These are phyloP conservation scores for Chelmon rostratus DNA, from an alignment of 2,797 vertebrate species.

Conservation along the genomic window DNA sequence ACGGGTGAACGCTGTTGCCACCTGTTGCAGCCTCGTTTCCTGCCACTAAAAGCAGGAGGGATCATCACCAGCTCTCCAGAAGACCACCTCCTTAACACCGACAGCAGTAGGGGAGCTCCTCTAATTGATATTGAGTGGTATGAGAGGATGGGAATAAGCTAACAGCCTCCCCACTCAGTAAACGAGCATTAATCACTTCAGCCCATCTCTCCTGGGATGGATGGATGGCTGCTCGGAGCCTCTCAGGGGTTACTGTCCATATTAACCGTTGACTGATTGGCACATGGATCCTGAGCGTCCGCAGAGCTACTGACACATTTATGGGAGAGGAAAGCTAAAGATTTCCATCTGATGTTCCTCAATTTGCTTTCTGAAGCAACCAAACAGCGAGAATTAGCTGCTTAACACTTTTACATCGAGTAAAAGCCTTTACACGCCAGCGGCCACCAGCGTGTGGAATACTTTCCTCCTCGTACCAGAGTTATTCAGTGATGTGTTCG, in stretches of 20 bases:
- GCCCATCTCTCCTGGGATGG: conserved; percentile 40
- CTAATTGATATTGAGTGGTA: conserved; percentile 74
- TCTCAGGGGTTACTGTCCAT: conserved; percentile 45
- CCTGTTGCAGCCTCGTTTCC: background rate
- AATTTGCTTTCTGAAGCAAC: background rate
- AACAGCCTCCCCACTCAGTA: conserved; percentile 47
- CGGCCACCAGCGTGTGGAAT: too few relatives aligned
- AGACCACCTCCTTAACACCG: conserved; percentile 29
- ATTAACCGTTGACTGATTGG: conserved; percentile 57
- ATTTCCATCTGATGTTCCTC: background rate
- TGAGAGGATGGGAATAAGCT: conserved; percentile 49
- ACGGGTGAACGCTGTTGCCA: background rate
- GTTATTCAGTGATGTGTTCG: too few relatives aligned
- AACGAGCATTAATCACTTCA: conserved; percentile 66
- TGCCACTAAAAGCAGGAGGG: background rate
- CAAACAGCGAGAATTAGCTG: too few relatives aligned
- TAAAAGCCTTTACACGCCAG: too few relatives aligned
- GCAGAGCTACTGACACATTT: conserved; percentile 8
- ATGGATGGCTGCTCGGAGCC: conserved; percentile 15
- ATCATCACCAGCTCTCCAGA: conserved; percentile 39
- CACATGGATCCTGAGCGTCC: background rate
- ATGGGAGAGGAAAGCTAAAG: background rate
- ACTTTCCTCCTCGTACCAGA: too few relatives aligned
- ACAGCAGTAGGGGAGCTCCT: conserved; percentile 36
- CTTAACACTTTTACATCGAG: too few relatives aligned